Evolutionary conservation across 2,888 invertebrate genomes (phyloP).

Genomic region (Dasypogon diadema): DNA sequence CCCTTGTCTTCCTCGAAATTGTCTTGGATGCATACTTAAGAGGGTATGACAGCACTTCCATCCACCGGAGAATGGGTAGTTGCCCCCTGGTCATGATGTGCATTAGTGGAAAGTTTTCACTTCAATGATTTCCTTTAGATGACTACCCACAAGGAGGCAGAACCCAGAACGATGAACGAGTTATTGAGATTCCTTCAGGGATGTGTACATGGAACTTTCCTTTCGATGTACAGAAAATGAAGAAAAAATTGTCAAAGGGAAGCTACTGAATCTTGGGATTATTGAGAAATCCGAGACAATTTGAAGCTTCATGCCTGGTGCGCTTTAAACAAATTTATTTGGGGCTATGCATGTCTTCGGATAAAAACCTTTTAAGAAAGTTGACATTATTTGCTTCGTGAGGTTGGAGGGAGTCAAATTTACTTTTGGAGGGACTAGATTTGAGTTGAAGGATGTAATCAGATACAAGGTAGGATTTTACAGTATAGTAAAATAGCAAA

Average conservation of each 20-base stretch:
- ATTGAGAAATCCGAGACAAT: conserved; percentile 36
- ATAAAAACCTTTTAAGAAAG: no score
- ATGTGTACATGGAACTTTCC: conserved; percentile 11
- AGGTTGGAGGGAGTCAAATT: no score
- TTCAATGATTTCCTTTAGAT: conserved; percentile 37
- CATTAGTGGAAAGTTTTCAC: conserved; percentile 44
- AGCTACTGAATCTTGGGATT: conserved; percentile 17
- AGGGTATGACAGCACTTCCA: conserved; percentile 17
- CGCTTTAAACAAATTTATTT: conserved; percentile 34
- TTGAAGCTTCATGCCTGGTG: conserved; percentile 22
- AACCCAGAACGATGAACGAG: conserved; percentile 23
- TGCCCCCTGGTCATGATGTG: conserved; percentile 34
- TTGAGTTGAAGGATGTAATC: no score
- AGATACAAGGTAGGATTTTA: no score
- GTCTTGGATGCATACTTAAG: conserved; percentile 24
- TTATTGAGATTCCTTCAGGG: conserved; percentile 37
- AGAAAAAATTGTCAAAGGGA: conserved; percentile 10
- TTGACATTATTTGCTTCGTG: no score
- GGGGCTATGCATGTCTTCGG: no score
- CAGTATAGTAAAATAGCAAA: no score
- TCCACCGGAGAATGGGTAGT: conserved; percentile 2
- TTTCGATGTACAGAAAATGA: not conserved
- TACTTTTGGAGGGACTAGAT: no score
- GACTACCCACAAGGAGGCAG: not conserved
- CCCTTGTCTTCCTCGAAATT: not conserved